Conservation (phyloP, 2,113 vertebrate species). For the Burhinus bistriatus region DNA sequence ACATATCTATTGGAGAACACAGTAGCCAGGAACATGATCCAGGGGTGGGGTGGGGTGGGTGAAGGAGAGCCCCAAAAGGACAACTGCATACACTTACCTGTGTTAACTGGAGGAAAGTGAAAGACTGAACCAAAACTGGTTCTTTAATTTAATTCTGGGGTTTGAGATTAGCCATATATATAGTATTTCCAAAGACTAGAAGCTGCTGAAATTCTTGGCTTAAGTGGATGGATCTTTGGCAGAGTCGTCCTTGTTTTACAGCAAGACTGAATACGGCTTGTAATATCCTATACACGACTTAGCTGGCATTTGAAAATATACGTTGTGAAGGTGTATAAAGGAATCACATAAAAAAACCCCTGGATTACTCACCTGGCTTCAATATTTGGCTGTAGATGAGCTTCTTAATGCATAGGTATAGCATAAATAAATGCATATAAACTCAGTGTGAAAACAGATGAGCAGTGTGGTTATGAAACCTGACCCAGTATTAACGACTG, state of each 20-base stretch:
- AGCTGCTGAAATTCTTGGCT: neutral
- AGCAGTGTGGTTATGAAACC: neutral
- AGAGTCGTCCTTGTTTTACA: neutral
- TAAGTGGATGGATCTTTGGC: neutral
- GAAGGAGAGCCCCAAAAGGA: neutral
- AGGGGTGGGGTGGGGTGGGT: too few relatives aligned
- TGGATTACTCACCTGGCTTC: neutral
- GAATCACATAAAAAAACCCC: neutral
- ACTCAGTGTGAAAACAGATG: neutral
- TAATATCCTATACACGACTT: neutral
- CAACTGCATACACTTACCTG: neutral
- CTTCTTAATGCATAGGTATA: neutral
- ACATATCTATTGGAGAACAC: neutral
- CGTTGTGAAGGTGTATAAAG: neutral
- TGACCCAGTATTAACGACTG: neutral
- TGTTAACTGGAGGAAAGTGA: neutral
- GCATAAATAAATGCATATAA: neutral
- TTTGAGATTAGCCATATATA: neutral
- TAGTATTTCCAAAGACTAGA: neutral
- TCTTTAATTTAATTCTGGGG: neutral
- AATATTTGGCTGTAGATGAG: neutral
- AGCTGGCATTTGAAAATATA: neutral
- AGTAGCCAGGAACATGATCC: neutral
- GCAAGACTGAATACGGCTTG: neutral
- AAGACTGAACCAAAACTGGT: neutral